A percentile compares a stretch with the other conserved stretches of the same genome.
phyloP scores from a whole-genome alignment of 2,113 vertebrate genomes.

The Esox niger region DNA sequence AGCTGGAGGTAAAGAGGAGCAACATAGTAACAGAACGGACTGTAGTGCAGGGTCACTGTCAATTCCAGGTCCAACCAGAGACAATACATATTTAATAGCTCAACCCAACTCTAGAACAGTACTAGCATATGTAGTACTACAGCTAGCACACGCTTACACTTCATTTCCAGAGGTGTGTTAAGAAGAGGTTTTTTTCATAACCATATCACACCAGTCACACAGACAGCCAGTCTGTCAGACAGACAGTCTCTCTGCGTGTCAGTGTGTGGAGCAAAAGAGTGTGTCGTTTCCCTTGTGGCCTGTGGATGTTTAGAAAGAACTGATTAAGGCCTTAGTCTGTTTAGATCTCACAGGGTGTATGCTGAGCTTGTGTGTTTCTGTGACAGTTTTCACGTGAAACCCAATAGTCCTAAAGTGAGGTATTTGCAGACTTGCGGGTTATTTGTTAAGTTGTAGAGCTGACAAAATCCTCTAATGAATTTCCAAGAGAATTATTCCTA shows the following conservation, averaged over 20 bases:
- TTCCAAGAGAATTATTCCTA: conserved; percentile 27
- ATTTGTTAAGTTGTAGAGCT: conserved; percentile 48
- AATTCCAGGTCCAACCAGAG: neutral
- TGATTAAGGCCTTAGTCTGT: conserved; percentile 64
- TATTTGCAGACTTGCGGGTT: conserved; percentile 27
- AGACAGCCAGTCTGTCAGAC: neutral
- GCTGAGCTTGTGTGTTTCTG: conserved; percentile 60
- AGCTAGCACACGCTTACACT: too few relatives aligned
- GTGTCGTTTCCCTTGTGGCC: conserved; percentile 25
- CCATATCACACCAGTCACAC: conserved; percentile 40
- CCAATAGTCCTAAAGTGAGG: conserved; percentile 40
- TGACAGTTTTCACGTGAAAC: conserved; percentile 59
- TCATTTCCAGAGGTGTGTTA: neutral
- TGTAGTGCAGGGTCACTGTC: neutral
- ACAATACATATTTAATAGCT: too few relatives aligned
- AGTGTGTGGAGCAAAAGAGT: conserved; percentile 7
- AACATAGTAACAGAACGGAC: neutral
- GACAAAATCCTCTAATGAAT: conserved; percentile 58
- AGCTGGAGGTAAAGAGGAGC: conserved; percentile 23
- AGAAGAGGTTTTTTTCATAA: conserved; percentile 20
- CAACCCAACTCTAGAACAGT: too few relatives aligned
- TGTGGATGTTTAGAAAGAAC: conserved; percentile 59
- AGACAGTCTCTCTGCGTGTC: conserved; percentile 17
- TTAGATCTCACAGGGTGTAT: conserved; percentile 63
- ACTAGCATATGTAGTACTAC: too few relatives aligned